Base-by-base conservation (phyloP, 2,113 vertebrate genomes). In the Mormyrus iriodes region DNA sequence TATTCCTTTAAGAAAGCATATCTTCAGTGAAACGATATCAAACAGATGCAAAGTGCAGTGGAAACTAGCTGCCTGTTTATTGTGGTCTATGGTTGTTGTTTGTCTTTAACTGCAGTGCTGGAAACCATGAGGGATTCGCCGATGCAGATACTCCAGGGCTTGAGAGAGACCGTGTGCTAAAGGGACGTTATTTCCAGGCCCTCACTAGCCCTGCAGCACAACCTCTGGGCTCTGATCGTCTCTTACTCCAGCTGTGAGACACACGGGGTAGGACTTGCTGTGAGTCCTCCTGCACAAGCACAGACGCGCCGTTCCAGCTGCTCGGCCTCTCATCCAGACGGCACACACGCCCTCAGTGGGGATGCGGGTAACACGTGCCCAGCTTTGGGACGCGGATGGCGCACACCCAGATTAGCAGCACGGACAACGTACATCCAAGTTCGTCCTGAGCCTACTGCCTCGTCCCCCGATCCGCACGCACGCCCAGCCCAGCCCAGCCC, bases 31-130 rank as follows among this genome's bases (percentile, higher is more conserved):
- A 87, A 58, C 90, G 89, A 90, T 88, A 84, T 39, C 79, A 85
- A 91, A 86, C 86, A 93, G 89, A 93, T 76, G 27, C 76, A 88
- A 55, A 73, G 84, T 90, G 88, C 86, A 86, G 39, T 89, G 91
- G 90, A 89, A 93, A 90, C 89, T 52, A 89, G 52, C 51, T 87
- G 42, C 92, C 92, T 91, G 88, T 88, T 91, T 91, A 92, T 90
- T 93, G 94, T 91, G 93, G 92, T 92, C 92, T 91, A 88, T 89
- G 90, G 92, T 85, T 88, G 88, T 52, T 89, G 82, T 92, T 90
- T 90, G 87, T 90, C 69, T 92, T 88, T 83, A 89, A 91, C 92
- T 88, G 53, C 90, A 90, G 90, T 87, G 92, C 90, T 86, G 82
- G 86, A 83, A 89, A 53, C 79, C 89, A 89, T 61, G 6, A 55